Conservation (phyloP, 53 echinoderm and acorn worm species). For the Antedon mediterranea region DNA sequence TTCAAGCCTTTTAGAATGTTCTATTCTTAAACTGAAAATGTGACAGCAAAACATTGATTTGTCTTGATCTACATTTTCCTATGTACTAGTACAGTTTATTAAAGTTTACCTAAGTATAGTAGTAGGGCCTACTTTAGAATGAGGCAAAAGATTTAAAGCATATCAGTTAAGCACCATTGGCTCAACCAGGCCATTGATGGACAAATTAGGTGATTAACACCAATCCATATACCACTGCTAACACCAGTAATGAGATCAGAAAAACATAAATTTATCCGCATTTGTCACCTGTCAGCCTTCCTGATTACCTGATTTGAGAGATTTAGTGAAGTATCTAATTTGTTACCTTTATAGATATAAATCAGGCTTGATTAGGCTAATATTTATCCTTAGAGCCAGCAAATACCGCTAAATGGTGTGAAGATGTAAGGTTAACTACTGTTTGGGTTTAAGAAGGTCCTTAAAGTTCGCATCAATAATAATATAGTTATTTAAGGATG, state of each 20-base stretch:
- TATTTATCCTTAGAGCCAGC: neutral
- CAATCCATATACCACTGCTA: neutral
- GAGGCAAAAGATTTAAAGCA: no score
- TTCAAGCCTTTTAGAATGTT: no score
- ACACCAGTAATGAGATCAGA: neutral
- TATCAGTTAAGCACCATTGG: neutral
- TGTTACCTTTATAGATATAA: neutral
- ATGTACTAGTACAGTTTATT: no score
- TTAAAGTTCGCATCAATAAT: no score
- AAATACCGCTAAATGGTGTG: neutral
- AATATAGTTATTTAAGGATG: no score
- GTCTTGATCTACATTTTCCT: no score
- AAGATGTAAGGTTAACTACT: neutral
- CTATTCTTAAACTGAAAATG: no score
- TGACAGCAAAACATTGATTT: no score
- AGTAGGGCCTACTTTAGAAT: no score
- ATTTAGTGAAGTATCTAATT: neutral
- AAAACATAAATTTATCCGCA: neutral
- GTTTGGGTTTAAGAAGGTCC: no score
- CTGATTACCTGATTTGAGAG: neutral
- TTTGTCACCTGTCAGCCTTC: neutral
- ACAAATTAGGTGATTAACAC: neutral
- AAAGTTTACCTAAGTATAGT: no score
- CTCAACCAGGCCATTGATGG: neutral
- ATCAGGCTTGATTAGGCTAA: neutral